Base-by-base conservation (phyloP, 2,888 invertebrate species). In the Drosophila birchii region DNA sequence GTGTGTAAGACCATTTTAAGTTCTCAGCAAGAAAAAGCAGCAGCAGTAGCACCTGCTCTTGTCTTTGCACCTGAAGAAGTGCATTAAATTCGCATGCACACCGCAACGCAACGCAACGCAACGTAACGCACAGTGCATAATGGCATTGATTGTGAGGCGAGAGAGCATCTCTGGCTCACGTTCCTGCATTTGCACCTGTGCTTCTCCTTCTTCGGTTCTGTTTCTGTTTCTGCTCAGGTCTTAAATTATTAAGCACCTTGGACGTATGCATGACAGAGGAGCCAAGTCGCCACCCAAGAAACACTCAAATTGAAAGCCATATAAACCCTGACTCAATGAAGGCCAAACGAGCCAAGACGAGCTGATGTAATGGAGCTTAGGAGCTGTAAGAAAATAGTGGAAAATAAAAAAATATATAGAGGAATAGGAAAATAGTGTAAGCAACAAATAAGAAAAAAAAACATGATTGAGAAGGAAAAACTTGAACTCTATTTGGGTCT, bases 181-280 rank as follows among this genome's bases (percentile, higher is more conserved):
- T 26, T 20, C 23, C 8, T 58, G 11, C 43, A 69, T 38, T 38
- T 70, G 58, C 43, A 34, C 44, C 43, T 62, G 66, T 53, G 29
- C 38, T 36, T 18, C 62, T 49, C 45, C 26, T 5, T 16, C 16
- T 16, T 16, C 5, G 32, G 18, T 2, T 49, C 32, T 18, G 57
- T 23, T 14, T 34, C 51, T 14, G 54, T 38, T 16, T 16, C 9
- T 18, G 29, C 16, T 26, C 12, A 16, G 20, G 23, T 9, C 36
- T 56, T 86, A 66, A 88, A 88, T 83, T 80, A 88, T 86, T 80
- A 75, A 86, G 60, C 56, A 80, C 67, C 66, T 57, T 41, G 72
- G 69, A 66, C 67, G 39, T 45, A 53, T 56, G 53, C 67, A 56
- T 70, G 71, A 58, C 69, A 58, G 49, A 66, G 49, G 34, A 16